Percentiles rank a stretch among this genome's conserved stretches.
phyloP scores from a whole-genome alignment of 1,140 invertebrate species.

The Neodiprion lecontei region DNA sequence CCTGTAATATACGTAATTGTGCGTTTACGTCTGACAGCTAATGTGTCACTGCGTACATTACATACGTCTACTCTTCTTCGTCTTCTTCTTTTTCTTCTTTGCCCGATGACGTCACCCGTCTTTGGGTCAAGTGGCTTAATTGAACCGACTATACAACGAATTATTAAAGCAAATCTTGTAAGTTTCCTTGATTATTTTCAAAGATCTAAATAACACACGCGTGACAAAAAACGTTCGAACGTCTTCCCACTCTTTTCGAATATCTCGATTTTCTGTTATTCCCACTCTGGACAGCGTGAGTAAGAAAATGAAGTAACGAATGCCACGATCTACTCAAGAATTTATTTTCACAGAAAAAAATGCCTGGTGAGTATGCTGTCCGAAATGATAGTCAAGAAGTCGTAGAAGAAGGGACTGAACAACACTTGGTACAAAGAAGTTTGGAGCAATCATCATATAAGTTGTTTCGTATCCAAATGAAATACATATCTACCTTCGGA shows the following conservation, averaged over 20 bases:
- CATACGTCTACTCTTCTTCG: not conserved
- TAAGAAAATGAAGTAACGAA: too few species aligned
- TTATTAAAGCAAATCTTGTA: conserved; percentile 10
- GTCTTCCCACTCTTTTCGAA: too few species aligned
- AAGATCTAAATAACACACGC: not conserved
- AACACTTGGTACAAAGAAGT: too few species aligned
- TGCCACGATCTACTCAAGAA: too few species aligned
- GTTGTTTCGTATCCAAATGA: too few species aligned
- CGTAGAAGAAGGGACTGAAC: not conserved
- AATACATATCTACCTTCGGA: too few species aligned
- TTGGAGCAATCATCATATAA: not conserved
- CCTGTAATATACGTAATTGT: too few species aligned
- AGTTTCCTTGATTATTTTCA: conserved; percentile 2
- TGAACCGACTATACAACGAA: conserved; percentile 32
- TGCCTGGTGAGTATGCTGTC: conserved; percentile 31
- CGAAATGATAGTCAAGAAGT: conserved; percentile 35
- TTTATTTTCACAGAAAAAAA: conserved; percentile 35
- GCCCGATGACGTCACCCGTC: conserved; percentile 35
- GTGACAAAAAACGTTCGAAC: too few species aligned
- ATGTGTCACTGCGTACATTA: too few species aligned
- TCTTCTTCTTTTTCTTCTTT: not conserved
- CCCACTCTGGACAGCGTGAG: too few species aligned
- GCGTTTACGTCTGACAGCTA: too few species aligned
- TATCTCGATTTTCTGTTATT: too few species aligned
- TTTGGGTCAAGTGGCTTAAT: conserved; percentile 40